Base-by-base conservation (phyloP, 2,113 vertebrate genomes). In the Lepisosteus oculatus region DNA sequence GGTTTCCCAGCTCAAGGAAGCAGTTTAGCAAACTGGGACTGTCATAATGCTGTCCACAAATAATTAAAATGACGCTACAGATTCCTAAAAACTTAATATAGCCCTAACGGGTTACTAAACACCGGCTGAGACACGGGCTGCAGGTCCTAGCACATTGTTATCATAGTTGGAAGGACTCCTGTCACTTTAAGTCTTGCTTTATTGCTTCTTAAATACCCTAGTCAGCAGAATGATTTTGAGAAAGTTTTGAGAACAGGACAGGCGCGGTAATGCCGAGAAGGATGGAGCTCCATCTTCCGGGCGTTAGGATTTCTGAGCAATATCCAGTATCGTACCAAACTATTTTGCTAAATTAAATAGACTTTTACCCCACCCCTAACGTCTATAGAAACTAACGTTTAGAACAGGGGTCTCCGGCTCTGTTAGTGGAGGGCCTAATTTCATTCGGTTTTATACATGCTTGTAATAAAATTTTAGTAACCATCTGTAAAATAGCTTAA, bases 241-340 rank as follows among this genome's bases (percentile, higher is more conserved):
- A 41, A n/a, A 65, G 63, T 15, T 47, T 3, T n/a, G 56, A 4
- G 5, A 7, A 17, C 15, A 5, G 54, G 8, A 68, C 14, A 56
- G 13, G 12, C 11, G 47, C 43, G 47, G 59, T 5, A 59, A 2
- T 2, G 12, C 57, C 5, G 57, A 13, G 57, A 65, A 65, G 66
- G n/a, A 13, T 43, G 69, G 69, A 72, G 72, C 76, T 74, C 76
- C 74, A 79, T 70, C 75, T 75, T 66, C 73, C 77, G 73, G 77
- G 69, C 67, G 66, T 42, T 42, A 55, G 54, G 68, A 15, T 64
- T 8, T 45, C 43, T 63, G 43, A 43, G 54, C 71, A 43, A 67
- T 59, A 56, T 29, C 29, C 29, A 54, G 61, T 69, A 42, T 56
- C 62, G n/a, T 56, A 29, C 42, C 29, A 15, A 41, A 6, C 43